These are phyloP conservation scores for Latrodectus elegans DNA, from an alignment of 2,888 invertebrate species.

Conservation along the genomic window DNA sequence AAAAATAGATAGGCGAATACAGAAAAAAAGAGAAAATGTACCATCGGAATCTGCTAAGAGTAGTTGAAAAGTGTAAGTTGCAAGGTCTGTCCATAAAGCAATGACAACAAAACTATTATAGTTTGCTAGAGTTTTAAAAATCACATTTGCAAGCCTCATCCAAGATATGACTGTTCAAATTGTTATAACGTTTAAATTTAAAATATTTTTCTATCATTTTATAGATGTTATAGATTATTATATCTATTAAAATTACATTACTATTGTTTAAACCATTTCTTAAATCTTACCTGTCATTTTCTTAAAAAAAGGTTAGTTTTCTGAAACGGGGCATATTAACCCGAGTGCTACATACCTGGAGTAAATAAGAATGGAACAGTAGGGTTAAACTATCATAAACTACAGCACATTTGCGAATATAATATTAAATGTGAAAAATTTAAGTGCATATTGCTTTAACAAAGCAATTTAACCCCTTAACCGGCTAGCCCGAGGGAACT, in stretches of 20 bases:
- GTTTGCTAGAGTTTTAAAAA: neutral
- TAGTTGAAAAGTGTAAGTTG: neutral
- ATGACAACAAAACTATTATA: constrained; percentile 4
- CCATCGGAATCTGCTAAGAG: neutral
- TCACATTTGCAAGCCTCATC: neutral
- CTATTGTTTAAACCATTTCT: constrained; percentile 23
- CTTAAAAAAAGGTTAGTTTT: too few species aligned
- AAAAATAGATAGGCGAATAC: too few species aligned
- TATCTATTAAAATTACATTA: constrained; percentile 19
- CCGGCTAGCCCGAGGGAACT: too few species aligned
- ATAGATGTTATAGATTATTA: neutral
- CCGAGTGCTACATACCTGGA: constrained; percentile 13
- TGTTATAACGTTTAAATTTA: neutral
- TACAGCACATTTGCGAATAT: too few species aligned
- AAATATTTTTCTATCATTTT: neutral
- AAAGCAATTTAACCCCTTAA: too few species aligned
- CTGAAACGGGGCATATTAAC: neutral
- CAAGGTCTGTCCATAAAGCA: neutral
- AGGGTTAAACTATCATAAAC: too few species aligned
- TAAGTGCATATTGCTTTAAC: too few species aligned
- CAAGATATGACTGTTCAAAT: too few species aligned
- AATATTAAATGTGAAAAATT: too few species aligned
- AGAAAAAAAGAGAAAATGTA: neutral
- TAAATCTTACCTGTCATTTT: neutral
- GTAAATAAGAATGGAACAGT: constrained; percentile 19